Percentiles rank a stretch among this genome's conserved stretches.
These are phyloP conservation scores for Uria lomvia DNA, from an alignment of 2,113 vertebrate species.

Conservation along the genomic window DNA sequence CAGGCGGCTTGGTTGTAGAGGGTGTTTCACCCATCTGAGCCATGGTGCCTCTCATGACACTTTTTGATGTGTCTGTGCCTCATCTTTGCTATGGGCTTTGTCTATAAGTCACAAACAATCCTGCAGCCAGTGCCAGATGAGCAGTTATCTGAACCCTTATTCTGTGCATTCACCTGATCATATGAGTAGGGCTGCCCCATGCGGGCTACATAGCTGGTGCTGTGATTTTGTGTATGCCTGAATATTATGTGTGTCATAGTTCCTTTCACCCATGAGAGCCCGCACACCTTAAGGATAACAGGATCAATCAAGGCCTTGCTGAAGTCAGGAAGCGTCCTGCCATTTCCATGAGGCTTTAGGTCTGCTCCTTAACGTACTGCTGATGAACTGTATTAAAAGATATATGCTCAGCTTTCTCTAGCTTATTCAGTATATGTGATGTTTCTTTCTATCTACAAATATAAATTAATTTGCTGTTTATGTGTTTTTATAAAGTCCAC, in stretches of 20 bases:
- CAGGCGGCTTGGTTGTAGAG: neutral
- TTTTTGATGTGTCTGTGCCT: neutral
- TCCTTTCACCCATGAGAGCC: neutral
- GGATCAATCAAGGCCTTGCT: neutral
- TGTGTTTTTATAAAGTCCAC: neutral
- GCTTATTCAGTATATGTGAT: neutral
- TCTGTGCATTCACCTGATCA: neutral
- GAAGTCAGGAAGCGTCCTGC: neutral
- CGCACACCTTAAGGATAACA: neutral
- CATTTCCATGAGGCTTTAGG: neutral
- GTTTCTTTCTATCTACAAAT: neutral
- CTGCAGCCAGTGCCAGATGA: neutral
- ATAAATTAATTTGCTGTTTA: neutral
- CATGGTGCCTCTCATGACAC: neutral
- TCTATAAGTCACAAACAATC: neutral
- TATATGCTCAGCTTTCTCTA: neutral
- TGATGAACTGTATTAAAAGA: neutral
- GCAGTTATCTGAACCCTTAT: neutral
- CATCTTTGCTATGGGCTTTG: neutral
- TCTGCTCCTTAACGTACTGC: neutral
- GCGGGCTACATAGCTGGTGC: neutral
- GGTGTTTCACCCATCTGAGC: neutral
- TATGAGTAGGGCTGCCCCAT: neutral
- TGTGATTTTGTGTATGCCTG: neutral
- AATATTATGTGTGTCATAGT: accelerated